A percentile compares a stretch with the other conserved stretches of the same genome.
Conservation (phyloP, 2,113 vertebrate genomes). For the Paratilapia polleni region DNA sequence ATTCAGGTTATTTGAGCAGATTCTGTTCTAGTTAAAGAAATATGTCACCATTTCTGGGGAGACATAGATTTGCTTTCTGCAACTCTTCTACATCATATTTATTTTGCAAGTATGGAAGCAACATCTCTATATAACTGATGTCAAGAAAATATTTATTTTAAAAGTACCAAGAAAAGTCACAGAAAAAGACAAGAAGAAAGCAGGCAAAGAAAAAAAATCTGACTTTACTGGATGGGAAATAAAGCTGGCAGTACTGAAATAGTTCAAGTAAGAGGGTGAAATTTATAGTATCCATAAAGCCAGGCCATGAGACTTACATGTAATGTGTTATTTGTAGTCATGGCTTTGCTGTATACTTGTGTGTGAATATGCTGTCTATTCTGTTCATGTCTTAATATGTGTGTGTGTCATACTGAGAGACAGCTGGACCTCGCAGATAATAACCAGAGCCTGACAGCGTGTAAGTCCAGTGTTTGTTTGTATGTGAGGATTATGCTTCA, state of each 20-base stretch:
- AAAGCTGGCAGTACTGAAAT: not conserved
- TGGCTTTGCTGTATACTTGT: not conserved
- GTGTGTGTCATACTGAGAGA: conserved; percentile 10
- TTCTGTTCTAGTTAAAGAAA: not conserved
- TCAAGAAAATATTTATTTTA: not conserved
- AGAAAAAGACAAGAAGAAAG: not conserved
- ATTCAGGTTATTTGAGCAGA: not conserved
- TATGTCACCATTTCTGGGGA: not conserved
- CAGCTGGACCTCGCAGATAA: conserved; percentile 60
- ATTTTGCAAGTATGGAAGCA: not conserved
- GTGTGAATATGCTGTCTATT: not conserved
- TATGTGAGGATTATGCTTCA: conserved; percentile 42
- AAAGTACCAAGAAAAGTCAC: not conserved
- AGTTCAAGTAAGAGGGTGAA: not conserved
- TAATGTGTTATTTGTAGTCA: conserved; percentile 15
- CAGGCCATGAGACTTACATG: not conserved
- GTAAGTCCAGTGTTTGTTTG: conserved; percentile 29
- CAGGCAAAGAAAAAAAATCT: not conserved
- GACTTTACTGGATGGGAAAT: not conserved
- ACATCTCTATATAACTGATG: not conserved
- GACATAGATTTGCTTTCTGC: not conserved
- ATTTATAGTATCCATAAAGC: not conserved
- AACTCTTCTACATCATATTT: not conserved
- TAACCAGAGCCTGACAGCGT: conserved; percentile 39
- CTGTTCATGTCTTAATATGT: not conserved